Conservation (phyloP, 2,888 invertebrate species). For the Noctua comes region DNA sequence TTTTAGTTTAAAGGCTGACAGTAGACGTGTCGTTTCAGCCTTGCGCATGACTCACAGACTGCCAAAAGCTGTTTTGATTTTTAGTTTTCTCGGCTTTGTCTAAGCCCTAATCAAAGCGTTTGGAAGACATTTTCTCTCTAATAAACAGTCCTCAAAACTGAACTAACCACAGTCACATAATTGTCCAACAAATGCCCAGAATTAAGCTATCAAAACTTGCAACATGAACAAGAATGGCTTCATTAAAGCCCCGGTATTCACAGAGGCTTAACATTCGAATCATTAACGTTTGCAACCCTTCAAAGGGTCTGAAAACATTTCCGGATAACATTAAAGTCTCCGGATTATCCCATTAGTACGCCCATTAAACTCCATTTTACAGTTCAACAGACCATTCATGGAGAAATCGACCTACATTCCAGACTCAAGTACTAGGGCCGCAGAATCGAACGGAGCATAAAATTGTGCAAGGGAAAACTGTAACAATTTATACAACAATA, state of each 20-base stretch:
- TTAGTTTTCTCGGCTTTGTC: not conserved
- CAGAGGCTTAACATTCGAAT: constrained; percentile 45
- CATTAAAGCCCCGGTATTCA: constrained; percentile 37
- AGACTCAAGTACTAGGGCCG: constrained; percentile 56
- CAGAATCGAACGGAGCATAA: constrained; percentile 55
- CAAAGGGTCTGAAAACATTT: constrained; percentile 50
- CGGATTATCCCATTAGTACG: constrained; percentile 49
- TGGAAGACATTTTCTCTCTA: not conserved
- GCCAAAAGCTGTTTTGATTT: not conserved
- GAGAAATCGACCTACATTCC: constrained; percentile 73
- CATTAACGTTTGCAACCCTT: constrained; percentile 42
- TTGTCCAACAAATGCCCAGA: not conserved
- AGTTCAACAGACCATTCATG: constrained; percentile 71
- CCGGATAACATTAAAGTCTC: constrained; percentile 53
- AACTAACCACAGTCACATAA: constrained; percentile 6
- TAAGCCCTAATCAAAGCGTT: too few species aligned
- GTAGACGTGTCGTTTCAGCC: not conserved
- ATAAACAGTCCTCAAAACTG: not conserved
- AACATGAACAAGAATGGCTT: constrained; percentile 38
- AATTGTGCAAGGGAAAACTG: constrained; percentile 47
- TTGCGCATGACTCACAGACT: not conserved
- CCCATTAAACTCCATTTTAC: constrained; percentile 63
- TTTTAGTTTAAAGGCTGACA: not conserved
- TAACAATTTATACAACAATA: constrained; percentile 43
- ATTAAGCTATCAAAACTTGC: constrained; percentile 37